Percentiles rank a stretch among this genome's conserved stretches.
Conservation (phyloP, 2,888 invertebrate genomes). For the Ceramica pisi region DNA sequence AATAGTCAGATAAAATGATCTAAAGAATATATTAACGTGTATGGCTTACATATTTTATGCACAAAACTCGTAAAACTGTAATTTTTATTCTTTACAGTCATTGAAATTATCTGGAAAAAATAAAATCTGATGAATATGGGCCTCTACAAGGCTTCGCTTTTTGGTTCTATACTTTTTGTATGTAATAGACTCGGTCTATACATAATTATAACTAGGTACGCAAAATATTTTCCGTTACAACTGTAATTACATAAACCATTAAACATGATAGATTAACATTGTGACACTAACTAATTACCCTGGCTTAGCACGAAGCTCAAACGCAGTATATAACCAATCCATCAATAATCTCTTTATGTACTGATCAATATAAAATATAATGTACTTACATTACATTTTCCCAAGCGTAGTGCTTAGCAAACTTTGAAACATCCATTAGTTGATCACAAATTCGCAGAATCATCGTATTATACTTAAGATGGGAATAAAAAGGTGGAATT, state of each 20-base stretch:
- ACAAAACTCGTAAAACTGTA: no score
- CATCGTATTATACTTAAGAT: slow-evolving; percentile 46
- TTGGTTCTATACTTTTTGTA: background rate
- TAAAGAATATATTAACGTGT: no score
- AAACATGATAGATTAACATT: slow-evolving; percentile 22
- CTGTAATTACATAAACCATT: background rate
- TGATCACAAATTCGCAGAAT: slow-evolving; percentile 56
- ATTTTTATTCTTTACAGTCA: no score
- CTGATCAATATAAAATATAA: slow-evolving; percentile 35
- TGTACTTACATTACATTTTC: slow-evolving; percentile 33
- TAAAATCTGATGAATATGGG: no score
- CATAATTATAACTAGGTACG: background rate
- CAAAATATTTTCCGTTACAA: background rate
- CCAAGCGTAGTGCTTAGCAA: slow-evolving; percentile 27
- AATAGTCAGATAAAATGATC: no score
- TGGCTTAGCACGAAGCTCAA: slow-evolving; percentile 4
- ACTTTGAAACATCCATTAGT: slow-evolving; percentile 59
- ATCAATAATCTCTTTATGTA: slow-evolving; percentile 36
- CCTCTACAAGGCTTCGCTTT: no score
- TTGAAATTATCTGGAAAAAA: no score
- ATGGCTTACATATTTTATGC: no score
- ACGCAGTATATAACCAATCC: slow-evolving; percentile 20
- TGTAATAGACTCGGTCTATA: no score
- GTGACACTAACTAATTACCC: slow-evolving; percentile 39
- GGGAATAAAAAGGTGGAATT: background rate